phyloP scores from a whole-genome alignment of 2,797 vertebrate genomes.

The Podarcis siculus region DNA sequence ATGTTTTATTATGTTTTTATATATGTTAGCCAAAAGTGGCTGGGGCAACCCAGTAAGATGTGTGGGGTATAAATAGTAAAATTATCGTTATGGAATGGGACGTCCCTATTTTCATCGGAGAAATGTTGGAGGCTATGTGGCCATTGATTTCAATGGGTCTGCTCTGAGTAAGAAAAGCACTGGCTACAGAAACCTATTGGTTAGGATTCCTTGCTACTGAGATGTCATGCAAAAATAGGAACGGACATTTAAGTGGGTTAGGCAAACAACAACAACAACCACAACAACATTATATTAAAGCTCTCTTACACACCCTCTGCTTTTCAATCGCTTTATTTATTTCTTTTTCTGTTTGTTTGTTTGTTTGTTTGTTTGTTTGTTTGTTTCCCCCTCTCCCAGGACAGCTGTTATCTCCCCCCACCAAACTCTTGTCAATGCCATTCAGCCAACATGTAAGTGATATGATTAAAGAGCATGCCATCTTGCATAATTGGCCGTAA shows the following conservation, averaged over 20 bases:
- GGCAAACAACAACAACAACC: constrained; percentile 17
- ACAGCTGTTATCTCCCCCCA: constrained; percentile 78
- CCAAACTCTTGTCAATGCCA: constrained; percentile 78
- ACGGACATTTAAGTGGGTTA: constrained; percentile 37
- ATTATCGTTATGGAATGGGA: no score
- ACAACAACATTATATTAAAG: constrained; percentile 12
- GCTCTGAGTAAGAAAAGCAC: not conserved
- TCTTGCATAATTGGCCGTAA: constrained; percentile 78
- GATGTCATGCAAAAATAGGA: constrained; percentile 27
- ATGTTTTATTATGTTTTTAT: no score
- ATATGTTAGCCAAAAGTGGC: no score
- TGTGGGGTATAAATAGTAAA: no score
- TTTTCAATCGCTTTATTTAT: constrained; percentile 55
- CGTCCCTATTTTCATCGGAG: no score
- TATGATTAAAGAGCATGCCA: constrained; percentile 79
- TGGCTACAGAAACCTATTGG: not conserved
- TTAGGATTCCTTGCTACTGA: constrained; percentile 4
- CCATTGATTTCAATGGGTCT: no score
- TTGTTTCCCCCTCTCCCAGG: constrained; percentile 55
- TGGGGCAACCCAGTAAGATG: no score
- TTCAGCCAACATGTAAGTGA: constrained; percentile 77
- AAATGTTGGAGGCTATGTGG: no score
- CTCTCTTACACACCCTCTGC: constrained; percentile 44
- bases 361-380: constrained; percentile 20
- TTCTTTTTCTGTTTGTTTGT: constrained; percentile 58